A percentile compares a stretch with the other conserved stretches of the same genome.
These are phyloP conservation scores for Syrphus vitripennis DNA, from an alignment of 2,888 invertebrate species.

Conservation along the genomic window DNA sequence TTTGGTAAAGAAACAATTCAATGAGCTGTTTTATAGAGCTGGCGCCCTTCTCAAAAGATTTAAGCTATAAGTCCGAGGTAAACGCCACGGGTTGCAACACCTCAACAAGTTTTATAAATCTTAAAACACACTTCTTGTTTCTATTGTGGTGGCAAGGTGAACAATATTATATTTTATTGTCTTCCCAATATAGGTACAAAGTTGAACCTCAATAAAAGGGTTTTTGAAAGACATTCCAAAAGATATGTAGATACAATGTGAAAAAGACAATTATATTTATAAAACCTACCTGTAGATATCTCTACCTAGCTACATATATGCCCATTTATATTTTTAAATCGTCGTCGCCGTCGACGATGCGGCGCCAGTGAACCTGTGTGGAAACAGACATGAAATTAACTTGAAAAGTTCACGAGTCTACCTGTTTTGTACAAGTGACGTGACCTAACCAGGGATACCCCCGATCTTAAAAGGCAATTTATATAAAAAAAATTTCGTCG, in stretches of 20 bases:
- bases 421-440: conserved; percentile 41
- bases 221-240: not conserved
- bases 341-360: not conserved
- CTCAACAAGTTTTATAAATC: conserved; percentile 13
- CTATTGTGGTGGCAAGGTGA: conserved; percentile 47
- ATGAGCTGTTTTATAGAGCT: not conserved
- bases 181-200: not conserved
- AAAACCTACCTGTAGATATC: not conserved
- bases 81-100: conserved; percentile 40
- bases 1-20: conserved; percentile 11
- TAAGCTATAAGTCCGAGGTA: not conserved
- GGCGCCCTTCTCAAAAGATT: conserved; percentile 52
- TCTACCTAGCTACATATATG: too few species aligned
- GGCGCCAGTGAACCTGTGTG: conserved; percentile 59
- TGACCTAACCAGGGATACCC: conserved; percentile 67
- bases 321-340: not conserved
- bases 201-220: not conserved
- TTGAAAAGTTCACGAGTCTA: conserved; percentile 47
- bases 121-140: conserved; percentile 13
- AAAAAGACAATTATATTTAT: conserved; percentile 39
- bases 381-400: conserved; percentile 49
- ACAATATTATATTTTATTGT: conserved; percentile 29
- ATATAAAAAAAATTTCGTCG: not conserved
- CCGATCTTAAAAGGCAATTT: conserved; percentile 44
- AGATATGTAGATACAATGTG: conserved; percentile 6